Evolutionary conservation across 2,113 vertebrate genomes (phyloP), one percentile per base, ranked within the genome.

Genomic region (Struthidea cinerea): DNA sequence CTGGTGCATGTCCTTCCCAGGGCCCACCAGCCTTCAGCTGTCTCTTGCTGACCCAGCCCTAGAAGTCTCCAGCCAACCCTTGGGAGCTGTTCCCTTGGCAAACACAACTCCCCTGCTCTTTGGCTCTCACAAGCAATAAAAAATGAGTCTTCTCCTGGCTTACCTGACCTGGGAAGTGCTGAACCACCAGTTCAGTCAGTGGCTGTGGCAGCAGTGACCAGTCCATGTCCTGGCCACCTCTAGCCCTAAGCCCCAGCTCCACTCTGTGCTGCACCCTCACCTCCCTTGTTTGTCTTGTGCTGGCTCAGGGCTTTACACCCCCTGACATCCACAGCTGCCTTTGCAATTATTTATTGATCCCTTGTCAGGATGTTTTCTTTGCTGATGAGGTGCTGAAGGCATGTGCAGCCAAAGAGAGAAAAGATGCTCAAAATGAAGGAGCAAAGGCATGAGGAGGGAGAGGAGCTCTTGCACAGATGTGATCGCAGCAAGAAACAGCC

Each of bases 341-440:
- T 94, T 77, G 71, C 96, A 96, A 97, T 97, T 97, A 95, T 95
- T 97, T 98, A 97, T 97, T 88, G 97, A 98, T 97, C 42, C 27
- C 74, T 94, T 94, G 95, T 95, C 96, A 96, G 97, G 95, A 95
- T 95, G 93, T 96, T 96, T 98, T 95, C 96, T 93, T 96, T 97
- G 94, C 96, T 96, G 96, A 96, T 91, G 94, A 96, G 96, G 87
- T 30, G 53, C 64, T 96, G 95, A 95, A 95, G 92, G 94, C 73
- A 18, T 89, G 90, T 85, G 81, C 89, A 78, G 89, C 50, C 53
- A 26, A 26, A 95, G 79, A 49, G 60, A 57, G 49, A 57, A n/a
- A 60, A 78, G 32, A 56, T 6, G 10, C 52, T 68, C 53, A 57
- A 89, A 88, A 41, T 0, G 0, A 75, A 56, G 41, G 65, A 77